A percentile compares a stretch with the other conserved stretches of the same genome.
Evolutionary conservation across 2,113 vertebrate genomes (phyloP).

Genomic region (Chloropsis hardwickii): DNA sequence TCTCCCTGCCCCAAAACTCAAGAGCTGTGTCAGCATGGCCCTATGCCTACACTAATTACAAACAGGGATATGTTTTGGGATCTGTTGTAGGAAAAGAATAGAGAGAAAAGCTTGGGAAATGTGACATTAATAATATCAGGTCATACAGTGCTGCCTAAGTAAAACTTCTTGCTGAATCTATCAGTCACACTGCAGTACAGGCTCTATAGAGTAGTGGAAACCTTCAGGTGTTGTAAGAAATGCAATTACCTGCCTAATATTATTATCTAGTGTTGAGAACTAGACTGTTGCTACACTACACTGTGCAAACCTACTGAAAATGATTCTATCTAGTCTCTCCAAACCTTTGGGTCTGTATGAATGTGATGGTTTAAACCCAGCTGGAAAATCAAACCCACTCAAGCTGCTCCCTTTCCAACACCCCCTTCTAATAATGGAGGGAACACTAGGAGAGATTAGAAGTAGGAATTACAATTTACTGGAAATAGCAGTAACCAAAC

Average conservation of each 20-base stretch:
- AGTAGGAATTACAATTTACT: not conserved
- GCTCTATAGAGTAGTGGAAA: not conserved
- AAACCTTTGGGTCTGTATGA: not conserved
- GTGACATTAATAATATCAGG: not conserved
- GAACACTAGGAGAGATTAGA: not conserved
- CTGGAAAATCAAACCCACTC: not conserved
- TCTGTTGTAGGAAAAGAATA: not conserved
- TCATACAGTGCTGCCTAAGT: fast-evolving
- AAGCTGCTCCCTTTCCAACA: not conserved
- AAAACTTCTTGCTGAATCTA: not conserved
- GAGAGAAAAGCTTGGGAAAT: not conserved
- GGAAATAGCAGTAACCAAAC: not conserved
- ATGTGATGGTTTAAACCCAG: not conserved
- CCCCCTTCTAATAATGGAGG: fast-evolving
- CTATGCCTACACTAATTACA: not conserved
- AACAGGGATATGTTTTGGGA: not conserved
- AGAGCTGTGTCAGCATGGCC: not conserved
- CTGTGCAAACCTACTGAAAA: not conserved
- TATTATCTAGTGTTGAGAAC: not conserved
- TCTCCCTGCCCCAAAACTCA: not conserved
- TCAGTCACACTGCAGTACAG: not conserved
- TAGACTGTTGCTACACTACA: not conserved
- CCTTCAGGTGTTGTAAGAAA: not conserved
- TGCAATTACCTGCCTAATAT: not conserved
- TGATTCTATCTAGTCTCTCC: not conserved